phyloP scores from a whole-genome alignment of 2,797 vertebrate species.

The Luscinia luscinia region DNA sequence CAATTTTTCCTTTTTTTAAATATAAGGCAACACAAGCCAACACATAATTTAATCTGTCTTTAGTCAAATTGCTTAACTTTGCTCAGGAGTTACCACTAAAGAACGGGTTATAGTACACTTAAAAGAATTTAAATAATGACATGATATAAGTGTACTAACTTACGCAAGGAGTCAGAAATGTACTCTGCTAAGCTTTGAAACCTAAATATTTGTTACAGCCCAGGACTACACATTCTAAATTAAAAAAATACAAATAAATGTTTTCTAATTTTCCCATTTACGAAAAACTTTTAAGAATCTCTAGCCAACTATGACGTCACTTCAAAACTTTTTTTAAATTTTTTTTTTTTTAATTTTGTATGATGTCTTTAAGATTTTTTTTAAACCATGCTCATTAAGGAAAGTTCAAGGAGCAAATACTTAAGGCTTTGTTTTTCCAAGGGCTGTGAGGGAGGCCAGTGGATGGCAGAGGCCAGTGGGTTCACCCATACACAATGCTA shows the following conservation, averaged over 20 bases:
- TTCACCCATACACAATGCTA: constrained; percentile 81
- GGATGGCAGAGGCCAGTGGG: constrained; percentile 84
- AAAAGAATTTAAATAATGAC: constrained; percentile 93
- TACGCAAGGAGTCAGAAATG: constrained; percentile 80
- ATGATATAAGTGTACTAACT: constrained; percentile 69
- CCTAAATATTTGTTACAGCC: constrained; percentile 77
- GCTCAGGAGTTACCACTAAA: constrained; percentile 78
- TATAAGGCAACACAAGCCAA: constrained; percentile 97
- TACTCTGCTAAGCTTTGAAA: constrained; percentile 82
- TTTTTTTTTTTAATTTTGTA: constrained; percentile 46
- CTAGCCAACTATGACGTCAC: constrained; percentile 85
- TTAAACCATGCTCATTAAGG: constrained; percentile 89
- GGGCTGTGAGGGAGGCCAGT: constrained; percentile 88
- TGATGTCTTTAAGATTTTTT: constrained; percentile 75
- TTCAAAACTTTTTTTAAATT: constrained; percentile 61
- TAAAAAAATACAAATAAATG: constrained; percentile 90
- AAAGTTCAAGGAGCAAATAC: constrained; percentile 91
- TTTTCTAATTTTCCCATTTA: constrained; percentile 82
- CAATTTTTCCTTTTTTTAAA: constrained; percentile 88
- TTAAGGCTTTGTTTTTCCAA: constrained; percentile 96
- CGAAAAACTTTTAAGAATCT: constrained; percentile 85
- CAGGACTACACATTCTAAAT: constrained; percentile 88
- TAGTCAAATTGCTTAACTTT: constrained; percentile 78
- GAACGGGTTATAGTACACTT: constrained; percentile 76
- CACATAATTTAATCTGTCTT: constrained; percentile 87